Evolutionary conservation across 2,113 vertebrate species (phyloP).

Genomic region (Penelope pileata): DNA sequence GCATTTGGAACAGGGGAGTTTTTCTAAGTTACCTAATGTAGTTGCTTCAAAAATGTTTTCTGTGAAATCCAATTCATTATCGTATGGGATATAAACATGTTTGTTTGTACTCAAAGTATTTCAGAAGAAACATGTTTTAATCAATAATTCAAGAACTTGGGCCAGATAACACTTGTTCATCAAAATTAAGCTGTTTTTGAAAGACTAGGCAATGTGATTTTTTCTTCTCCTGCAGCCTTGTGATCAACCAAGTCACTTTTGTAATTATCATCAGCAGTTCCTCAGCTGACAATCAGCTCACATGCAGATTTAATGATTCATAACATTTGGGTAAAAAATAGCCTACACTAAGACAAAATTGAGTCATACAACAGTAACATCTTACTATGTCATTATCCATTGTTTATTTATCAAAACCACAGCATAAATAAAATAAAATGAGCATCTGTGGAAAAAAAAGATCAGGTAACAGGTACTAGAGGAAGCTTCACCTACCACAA

Average conservation of each 20-base stretch:
- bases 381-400: neutral
- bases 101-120: no score
- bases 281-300: constrained; percentile 1
- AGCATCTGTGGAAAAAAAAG: neutral
- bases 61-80: neutral
- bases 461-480: neutral
- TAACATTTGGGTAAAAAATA: neutral
- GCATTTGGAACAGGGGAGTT: neutral
- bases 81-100: neutral
- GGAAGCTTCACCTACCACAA: neutral
- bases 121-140: neutral
- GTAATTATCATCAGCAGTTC: neutral
- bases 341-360: neutral
- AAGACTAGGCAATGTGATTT: neutral
- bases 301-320: neutral
- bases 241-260: neutral
- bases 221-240: neutral
- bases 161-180: neutral
- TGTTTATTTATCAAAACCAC: neutral
- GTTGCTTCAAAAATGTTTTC: neutral
- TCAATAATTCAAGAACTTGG: neutral
- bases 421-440: neutral
- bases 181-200: constrained; percentile 1
- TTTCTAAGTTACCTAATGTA: neutral
- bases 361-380: neutral